These are phyloP conservation scores for Orientallactaga sibirica DNA, from an alignment of 2,797 vertebrate species.

Conservation along the genomic window DNA sequence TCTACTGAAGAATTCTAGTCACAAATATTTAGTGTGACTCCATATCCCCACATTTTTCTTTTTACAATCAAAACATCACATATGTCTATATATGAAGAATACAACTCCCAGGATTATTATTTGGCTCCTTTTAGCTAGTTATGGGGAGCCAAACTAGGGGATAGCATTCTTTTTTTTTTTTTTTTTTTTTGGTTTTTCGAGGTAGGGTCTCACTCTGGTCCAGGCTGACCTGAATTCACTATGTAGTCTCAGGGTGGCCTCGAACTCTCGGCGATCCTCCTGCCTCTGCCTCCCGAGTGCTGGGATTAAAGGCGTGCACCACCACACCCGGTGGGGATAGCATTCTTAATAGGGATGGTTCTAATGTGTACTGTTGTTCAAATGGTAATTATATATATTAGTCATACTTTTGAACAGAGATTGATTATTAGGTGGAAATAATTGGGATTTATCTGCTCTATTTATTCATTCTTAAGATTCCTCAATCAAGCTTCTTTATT, in stretches of 20 bases:
- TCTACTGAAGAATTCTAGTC: neutral
- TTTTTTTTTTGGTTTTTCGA: too few relatives aligned
- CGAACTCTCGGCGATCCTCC: too few relatives aligned
- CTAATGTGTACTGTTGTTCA: slow-evolving; percentile 51
- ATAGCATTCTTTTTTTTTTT: slow-evolving; percentile 60
- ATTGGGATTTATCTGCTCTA: slow-evolving; percentile 64
- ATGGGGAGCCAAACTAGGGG: slow-evolving; percentile 1
- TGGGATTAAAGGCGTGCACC: too few relatives aligned
- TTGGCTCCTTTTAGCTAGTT: slow-evolving; percentile 57
- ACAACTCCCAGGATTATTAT: slow-evolving; percentile 31
- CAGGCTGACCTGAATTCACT: too few relatives aligned
- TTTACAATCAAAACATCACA: slow-evolving; percentile 58
- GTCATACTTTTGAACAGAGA: slow-evolving; percentile 65
- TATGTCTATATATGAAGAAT: slow-evolving; percentile 39
- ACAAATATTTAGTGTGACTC: slow-evolving; percentile 61
- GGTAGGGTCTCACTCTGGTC: too few relatives aligned
- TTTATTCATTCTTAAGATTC: slow-evolving; percentile 55
- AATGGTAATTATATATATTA: slow-evolving; percentile 63
- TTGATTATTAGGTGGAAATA: slow-evolving; percentile 49
- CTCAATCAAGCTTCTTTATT: slow-evolving; percentile 41
- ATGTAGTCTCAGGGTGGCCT: too few relatives aligned
- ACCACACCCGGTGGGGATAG: too few relatives aligned
- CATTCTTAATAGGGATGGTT: slow-evolving; percentile 39
- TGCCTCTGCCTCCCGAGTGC: too few relatives aligned
- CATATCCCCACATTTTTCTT: neutral